These are phyloP conservation scores for Carterocephalus palaemon DNA, from an alignment of 2,888 invertebrate species.

Conservation along the genomic window DNA sequence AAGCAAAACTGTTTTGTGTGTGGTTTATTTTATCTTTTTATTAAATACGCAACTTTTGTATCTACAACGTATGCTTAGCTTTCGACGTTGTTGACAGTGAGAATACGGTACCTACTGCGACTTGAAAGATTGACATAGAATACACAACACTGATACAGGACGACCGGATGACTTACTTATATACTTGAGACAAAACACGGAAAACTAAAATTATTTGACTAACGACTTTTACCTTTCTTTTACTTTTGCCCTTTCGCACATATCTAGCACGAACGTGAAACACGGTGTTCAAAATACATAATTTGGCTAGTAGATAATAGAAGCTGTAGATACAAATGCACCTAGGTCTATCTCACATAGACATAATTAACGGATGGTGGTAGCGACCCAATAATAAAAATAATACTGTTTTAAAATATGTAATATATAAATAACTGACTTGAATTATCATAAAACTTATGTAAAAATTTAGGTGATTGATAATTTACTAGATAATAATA, in stretches of 20 bases:
- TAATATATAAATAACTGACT: constrained; percentile 4
- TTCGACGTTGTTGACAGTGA: constrained; percentile 50
- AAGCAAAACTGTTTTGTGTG: constrained; percentile 68
- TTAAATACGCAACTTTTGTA: constrained; percentile 42
- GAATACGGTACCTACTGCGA: constrained; percentile 30
- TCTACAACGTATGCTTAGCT: constrained; percentile 68
- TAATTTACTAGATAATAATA: constrained; percentile 10
- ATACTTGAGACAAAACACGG: too few relatives aligned
- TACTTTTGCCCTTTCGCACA: constrained; percentile 9
- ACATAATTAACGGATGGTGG: constrained; percentile 28
- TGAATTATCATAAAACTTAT: background rate
- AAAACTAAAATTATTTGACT: constrained; percentile 3
- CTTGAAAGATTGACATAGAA: constrained; percentile 17
- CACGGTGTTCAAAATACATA: constrained; percentile 19
- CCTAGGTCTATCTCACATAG: constrained; percentile 18
- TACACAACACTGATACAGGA: too few relatives aligned
- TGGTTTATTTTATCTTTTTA: constrained; percentile 51
- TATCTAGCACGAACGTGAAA: constrained; percentile 20
- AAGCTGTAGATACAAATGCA: constrained; percentile 23
- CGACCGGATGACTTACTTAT: too few relatives aligned
- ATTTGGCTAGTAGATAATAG: constrained; percentile 25
- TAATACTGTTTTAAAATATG: constrained; percentile 7
- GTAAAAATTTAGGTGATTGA: constrained; percentile 15
- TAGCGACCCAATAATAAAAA: constrained; percentile 13
- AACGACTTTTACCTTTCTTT: constrained; percentile 14